Evolutionary conservation across 2,888 invertebrate species (phyloP), one percentile per base, ranked within the genome.

Genomic region (Caradrina kadenii): DNA sequence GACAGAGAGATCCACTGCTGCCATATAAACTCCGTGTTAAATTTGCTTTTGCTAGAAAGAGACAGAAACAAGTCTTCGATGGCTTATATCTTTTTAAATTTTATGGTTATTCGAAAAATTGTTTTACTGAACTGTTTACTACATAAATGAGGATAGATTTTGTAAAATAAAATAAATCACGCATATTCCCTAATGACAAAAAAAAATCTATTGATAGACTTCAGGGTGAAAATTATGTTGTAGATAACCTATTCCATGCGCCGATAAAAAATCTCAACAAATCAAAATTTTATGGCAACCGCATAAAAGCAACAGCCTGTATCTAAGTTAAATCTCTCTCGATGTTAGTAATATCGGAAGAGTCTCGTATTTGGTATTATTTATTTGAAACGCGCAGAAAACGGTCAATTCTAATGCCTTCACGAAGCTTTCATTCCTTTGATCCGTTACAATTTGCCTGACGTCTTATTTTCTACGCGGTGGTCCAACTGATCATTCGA

Each of bases 391-490:
- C 84, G 86, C 86, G 83, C 87, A 86, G 88, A 91, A 88, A 88
- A 88, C 87, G 89, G 85, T 87, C 89, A 88, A 91, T 92, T 93
- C 94, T 94, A 94, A 94, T 94, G 91, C 92, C 88, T 90, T 85
- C 87, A 85, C 89, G 90, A 89, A 76, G 89, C 89, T 89, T 92
- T 92, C 89, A 89, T 91, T 92, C 88, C 82, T 88, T 89, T 91
- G 91, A 92, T 91, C 89, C 88, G 88, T 89, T 91, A 92, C 94
- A 93, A 95, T 94, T 94, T 93, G 92, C 90, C 89, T 90, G 91
- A 92, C 89, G 90, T 93, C 94, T 94, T 94, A 94, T 94, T 94
- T 94, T 89, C 93, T 90, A 90, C 92, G 82, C 84, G 95, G 94
- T 94, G 95, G 95, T 94, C 95, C 87, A 76, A 73, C 64, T 48